Percentiles rank a stretch among this genome's conserved stretches.
Evolutionary conservation across 2,797 vertebrate species (phyloP).

Genomic region (Darevskia nairensis): DNA sequence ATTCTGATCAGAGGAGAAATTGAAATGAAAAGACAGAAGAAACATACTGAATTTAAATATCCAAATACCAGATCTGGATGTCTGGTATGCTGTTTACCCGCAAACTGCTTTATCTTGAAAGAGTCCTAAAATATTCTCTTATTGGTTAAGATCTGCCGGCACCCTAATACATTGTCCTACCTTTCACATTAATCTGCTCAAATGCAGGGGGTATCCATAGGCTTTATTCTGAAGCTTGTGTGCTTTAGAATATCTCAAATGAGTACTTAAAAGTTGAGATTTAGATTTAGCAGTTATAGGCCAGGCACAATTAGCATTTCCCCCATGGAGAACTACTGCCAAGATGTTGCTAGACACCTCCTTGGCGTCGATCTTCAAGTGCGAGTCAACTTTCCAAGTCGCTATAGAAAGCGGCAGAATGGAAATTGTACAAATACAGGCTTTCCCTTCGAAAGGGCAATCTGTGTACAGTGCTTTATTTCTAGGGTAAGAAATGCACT

Average conservation of each 20-base stretch:
- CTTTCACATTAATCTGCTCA: neutral
- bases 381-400: neutral
- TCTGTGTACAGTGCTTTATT: neutral
- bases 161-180: neutral
- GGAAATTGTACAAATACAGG: neutral
- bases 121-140: neutral
- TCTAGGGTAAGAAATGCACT: neutral
- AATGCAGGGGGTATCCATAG: neutral
- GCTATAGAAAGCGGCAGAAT: slow-evolving; percentile 3
- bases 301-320: neutral
- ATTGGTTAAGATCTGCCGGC: neutral
- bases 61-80: neutral
- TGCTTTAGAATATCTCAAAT: neutral
- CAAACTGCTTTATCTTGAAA: neutral
- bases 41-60: too few species aligned
- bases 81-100: neutral
- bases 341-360: slow-evolving; percentile 50
- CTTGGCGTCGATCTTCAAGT: slow-evolving; percentile 38
- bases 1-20: too few species aligned
- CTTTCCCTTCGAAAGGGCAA: neutral
- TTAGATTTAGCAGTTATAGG: neutral
- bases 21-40: too few species aligned
- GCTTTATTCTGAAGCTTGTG: neutral
- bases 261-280: neutral
- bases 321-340: slow-evolving; percentile 19